phyloP scores from a whole-genome alignment of 2,113 vertebrate genomes.

The Calypte anna region DNA sequence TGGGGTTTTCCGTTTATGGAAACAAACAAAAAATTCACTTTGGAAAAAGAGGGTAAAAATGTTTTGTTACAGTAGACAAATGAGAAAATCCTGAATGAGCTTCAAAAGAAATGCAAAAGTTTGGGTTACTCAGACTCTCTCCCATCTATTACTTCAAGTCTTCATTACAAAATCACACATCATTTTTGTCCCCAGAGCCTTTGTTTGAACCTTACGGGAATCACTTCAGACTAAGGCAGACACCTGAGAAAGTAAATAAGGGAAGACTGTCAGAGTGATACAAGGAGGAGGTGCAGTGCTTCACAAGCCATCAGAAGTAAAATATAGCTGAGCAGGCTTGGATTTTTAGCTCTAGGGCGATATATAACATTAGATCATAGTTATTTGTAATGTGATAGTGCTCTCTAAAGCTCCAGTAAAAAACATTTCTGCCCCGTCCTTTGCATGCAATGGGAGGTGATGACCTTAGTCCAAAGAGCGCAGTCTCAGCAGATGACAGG shows the following conservation, averaged over 20 bases:
- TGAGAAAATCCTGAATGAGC: not conserved
- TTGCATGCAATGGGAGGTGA: not conserved
- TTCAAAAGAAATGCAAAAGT: constrained; percentile 6
- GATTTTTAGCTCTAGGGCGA: constrained; percentile 49
- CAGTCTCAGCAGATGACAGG: constrained; percentile 11
- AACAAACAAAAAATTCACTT: constrained; percentile 22
- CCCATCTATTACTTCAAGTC: not conserved
- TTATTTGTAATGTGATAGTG: constrained; percentile 30
- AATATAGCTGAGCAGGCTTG: constrained; percentile 24
- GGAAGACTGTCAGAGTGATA: constrained; percentile 9
- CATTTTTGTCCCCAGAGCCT: not conserved
- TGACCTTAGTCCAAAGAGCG: not conserved
- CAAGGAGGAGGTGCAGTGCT: not conserved
- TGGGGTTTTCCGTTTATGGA: constrained; percentile 14
- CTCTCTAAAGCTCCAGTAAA: constrained; percentile 22
- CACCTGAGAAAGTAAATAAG: constrained; percentile 20
- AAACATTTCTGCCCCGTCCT: not conserved
- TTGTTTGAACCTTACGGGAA: constrained; percentile 24
- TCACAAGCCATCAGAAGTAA: constrained; percentile 25
- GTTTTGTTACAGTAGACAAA: not conserved
- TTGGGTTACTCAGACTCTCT: not conserved
- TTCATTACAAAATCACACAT: constrained; percentile 35
- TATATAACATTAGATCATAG: constrained; percentile 59
- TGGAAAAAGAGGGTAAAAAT: not conserved
- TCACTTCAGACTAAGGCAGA: not conserved